These are phyloP conservation scores for Excalfactoria chinensis DNA, from an alignment of 2,113 vertebrate species.

Conservation along the genomic window DNA sequence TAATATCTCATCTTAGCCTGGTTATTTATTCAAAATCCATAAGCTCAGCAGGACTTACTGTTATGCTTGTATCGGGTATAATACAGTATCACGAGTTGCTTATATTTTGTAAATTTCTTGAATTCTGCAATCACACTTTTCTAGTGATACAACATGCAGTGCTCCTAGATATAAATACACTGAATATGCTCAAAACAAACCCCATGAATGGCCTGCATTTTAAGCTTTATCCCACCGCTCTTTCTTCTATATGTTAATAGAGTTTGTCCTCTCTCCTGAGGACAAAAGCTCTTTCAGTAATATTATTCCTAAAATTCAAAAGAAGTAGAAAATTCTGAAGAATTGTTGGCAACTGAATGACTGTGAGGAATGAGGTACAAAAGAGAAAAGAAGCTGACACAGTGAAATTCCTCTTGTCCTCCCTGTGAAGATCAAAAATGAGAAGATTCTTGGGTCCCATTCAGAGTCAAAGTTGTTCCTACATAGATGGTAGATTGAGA, in stretches of 20 bases:
- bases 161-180: not conserved
- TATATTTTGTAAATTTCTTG: not conserved
- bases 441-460: not conserved
- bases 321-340: not conserved
- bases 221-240: not conserved
- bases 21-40: not conserved
- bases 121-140: not conserved
- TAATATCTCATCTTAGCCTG: not conserved
- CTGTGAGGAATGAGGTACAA: not conserved
- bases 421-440: rapidly evolving
- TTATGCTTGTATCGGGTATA: not conserved
- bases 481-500: rapidly evolving
- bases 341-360: not conserved
- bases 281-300: not conserved
- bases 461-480: not conserved
- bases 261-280: not conserved
- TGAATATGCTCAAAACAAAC: rapidly evolving
- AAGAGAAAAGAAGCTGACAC: not conserved
- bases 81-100: not conserved
- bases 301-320: not conserved
- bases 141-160: not conserved
- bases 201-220: not conserved
- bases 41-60: not conserved
- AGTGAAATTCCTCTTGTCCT: not conserved
- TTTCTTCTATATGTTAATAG: not conserved